A percentile compares a stretch with the other conserved stretches of the same genome.
These are phyloP conservation scores for Pelobates cultripes DNA, from an alignment of 2,797 vertebrate species.

Conservation along the genomic window DNA sequence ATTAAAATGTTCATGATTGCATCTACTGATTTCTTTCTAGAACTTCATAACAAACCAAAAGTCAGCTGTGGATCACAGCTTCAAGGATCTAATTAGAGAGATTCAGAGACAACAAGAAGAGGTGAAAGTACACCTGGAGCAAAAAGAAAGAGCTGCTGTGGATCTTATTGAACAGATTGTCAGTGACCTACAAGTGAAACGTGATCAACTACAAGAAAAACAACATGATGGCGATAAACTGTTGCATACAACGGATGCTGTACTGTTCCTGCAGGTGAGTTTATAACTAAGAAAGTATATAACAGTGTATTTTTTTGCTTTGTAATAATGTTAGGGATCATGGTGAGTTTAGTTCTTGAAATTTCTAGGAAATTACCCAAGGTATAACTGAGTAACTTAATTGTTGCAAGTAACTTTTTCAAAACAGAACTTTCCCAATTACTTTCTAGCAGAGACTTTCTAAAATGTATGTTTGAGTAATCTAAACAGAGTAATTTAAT, in stretches of 20 bases:
- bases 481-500: too few species aligned
- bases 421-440: too few species aligned
- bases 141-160: slow-evolving; percentile 72
- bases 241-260: slow-evolving; percentile 76
- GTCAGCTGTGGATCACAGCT: slow-evolving; percentile 76
- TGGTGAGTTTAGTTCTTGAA: too few species aligned
- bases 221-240: slow-evolving; percentile 78
- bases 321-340: too few species aligned
- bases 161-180: slow-evolving; percentile 75
- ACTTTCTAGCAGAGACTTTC: too few species aligned
- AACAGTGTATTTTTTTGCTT: too few species aligned
- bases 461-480: too few species aligned
- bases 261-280: slow-evolving; percentile 77
- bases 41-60: slow-evolving; percentile 79
- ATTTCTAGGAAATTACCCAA: too few species aligned
- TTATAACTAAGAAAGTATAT: neutral
- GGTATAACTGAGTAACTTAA: too few species aligned
- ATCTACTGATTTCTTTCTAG: slow-evolving; percentile 51
- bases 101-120: slow-evolving; percentile 79
- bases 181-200: slow-evolving; percentile 74
- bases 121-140: slow-evolving; percentile 73
- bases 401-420: too few species aligned
- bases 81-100: slow-evolving; percentile 75
- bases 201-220: slow-evolving; percentile 73
- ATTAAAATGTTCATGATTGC: neutral